Conservation (phyloP, 2,113 vertebrate species). For the Aplodontia rufa region DNA sequence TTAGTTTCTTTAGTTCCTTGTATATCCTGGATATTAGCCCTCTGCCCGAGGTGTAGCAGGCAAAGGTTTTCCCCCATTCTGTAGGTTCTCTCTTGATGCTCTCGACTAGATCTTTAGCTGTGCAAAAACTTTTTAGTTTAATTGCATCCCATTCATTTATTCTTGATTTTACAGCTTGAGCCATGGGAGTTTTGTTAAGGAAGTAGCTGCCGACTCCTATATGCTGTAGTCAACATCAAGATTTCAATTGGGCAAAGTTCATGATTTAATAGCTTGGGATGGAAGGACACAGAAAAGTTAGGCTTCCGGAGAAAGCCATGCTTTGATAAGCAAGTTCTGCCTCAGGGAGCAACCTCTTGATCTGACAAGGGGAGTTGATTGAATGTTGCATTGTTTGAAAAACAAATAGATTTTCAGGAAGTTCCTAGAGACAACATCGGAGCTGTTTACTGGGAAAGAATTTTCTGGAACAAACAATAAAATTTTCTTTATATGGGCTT, state of each 20-base stretch:
- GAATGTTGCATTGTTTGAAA: not conserved
- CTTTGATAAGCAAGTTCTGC: not conserved
- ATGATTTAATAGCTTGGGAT: not conserved
- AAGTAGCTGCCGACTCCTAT: no score
- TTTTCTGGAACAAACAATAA: conserved; percentile 42
- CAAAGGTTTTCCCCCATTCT: no score
- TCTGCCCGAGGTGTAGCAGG: no score
- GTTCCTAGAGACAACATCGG: not conserved
- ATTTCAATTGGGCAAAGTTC: not conserved
- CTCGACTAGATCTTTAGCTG: no score
- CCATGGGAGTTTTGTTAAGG: no score
- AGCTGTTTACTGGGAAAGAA: not conserved
- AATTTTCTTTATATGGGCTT: not conserved
- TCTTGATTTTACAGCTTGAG: no score
- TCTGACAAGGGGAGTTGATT: not conserved
- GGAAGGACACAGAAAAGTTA: not conserved
- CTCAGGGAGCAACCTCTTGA: not conserved
- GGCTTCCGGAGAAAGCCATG: not conserved
- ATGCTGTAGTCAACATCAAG: no score
- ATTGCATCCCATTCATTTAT: no score
- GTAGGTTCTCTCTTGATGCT: no score
- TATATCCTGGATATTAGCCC: no score
- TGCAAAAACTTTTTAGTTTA: no score
- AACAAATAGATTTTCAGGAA: conserved; percentile 11
- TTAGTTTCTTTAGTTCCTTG: no score